Percentiles rank a stretch among this genome's conserved stretches.
Evolutionary conservation across 2,888 invertebrate genomes (phyloP).

Genomic region (Amaurobius ferox): DNA sequence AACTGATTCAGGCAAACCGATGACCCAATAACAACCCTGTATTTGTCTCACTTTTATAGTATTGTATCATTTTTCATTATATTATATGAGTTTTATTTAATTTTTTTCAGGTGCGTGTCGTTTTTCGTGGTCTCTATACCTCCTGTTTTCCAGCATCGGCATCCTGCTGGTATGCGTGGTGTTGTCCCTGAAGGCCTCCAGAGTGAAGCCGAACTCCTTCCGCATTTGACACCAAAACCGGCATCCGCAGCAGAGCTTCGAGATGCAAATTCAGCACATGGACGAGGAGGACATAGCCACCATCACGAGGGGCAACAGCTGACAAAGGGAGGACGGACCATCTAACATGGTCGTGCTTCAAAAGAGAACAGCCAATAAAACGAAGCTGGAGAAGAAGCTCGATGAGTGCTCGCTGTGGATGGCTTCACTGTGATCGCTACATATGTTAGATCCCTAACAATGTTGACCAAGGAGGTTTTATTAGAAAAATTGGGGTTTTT

Average conservation of each 20-base stretch:
- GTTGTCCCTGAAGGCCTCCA: constrained; percentile 81
- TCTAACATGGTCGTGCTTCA: background rate
- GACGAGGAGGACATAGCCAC: constrained; percentile 70
- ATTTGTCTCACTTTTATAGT: too few species aligned
- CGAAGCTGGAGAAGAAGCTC: constrained; percentile 13
- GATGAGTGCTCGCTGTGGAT: constrained; percentile 45
- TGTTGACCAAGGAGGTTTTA: too few species aligned
- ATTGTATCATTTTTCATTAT: too few species aligned
- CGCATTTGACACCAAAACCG: constrained; percentile 78
- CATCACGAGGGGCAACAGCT: constrained; percentile 60
- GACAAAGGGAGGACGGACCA: constrained; percentile 32
- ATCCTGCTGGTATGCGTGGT: constrained; percentile 76
- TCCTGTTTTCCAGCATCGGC: constrained; percentile 78
- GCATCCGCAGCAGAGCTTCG: constrained; percentile 60
- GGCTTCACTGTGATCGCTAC: constrained; percentile 35
- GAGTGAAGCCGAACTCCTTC: constrained; percentile 80
- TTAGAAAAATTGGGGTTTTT: too few species aligned
- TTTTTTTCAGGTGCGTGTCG: constrained; percentile 79
- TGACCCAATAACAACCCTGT: too few species aligned
- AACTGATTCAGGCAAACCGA: too few species aligned
- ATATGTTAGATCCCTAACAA: too few species aligned
- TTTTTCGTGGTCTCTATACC: constrained; percentile 81
- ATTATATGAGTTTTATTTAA: too few species aligned
- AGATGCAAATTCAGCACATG: constrained; percentile 70
- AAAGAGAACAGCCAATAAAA: background rate